Conservation (phyloP, 2,888 invertebrate genomes). For the Ophion ellenae region DNA sequence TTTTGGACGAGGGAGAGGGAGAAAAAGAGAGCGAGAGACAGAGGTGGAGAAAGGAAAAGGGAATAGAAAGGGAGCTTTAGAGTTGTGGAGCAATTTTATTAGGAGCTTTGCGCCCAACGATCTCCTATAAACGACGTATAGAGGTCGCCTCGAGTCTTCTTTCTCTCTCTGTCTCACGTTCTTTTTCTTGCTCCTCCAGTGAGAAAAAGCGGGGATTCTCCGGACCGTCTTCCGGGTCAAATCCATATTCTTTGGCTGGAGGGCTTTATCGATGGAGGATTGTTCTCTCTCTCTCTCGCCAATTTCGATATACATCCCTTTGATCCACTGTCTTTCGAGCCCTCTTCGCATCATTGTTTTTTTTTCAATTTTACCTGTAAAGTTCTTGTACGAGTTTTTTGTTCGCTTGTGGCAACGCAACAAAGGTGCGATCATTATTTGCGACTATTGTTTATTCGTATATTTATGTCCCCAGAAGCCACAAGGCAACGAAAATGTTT, state of each 20-base stretch:
- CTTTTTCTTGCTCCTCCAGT: background rate
- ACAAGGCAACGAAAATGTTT: no score
- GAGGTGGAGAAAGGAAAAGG: background rate
- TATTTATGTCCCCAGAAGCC: no score
- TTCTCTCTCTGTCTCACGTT: background rate
- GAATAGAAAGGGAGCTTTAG: conserved; percentile 32
- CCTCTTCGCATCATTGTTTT: background rate
- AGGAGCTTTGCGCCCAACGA: conserved; percentile 54
- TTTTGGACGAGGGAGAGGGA: background rate
- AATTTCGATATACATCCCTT: conserved; percentile 45
- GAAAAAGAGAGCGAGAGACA: conserved; percentile 3
- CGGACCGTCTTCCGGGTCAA: conserved; percentile 29
- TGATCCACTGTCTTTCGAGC: conserved; percentile 47
- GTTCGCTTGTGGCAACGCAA: no score
- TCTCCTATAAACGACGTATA: conserved; percentile 53
- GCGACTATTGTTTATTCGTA: no score
- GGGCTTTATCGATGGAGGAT: conserved; percentile 39
- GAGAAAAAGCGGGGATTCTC: background rate
- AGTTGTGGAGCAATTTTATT: conserved; percentile 59
- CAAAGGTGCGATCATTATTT: no score
- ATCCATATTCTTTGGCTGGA: conserved; percentile 38
- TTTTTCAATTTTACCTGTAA: no score
- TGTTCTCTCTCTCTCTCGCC: conserved; percentile 9
- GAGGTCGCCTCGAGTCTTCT: conserved; percentile 9
- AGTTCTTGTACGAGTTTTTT: background rate